Evolutionary conservation across 2,888 invertebrate species (phyloP), one percentile per base, ranked within the genome.

Genomic region (Apodemia hepburni): DNA sequence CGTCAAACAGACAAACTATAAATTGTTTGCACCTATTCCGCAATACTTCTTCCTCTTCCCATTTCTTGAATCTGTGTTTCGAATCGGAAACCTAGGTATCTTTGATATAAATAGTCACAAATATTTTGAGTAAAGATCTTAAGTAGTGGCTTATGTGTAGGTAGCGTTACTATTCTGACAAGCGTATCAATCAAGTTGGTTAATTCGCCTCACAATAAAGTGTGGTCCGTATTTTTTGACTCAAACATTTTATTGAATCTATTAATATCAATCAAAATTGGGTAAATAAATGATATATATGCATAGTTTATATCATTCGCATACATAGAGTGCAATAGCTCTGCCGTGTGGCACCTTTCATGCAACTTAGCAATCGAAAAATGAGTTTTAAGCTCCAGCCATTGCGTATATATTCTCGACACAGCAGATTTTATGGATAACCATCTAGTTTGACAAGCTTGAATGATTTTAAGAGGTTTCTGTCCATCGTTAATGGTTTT

Each of bases 281-380:
- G 66, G 63, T 63, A 66, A 42, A 65, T 61, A 65, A 66, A 69
- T 58, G 64, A 63, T 64, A 66, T 63, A 58, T 66, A 67, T 38
- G 69, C 66, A 45, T 69, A 66, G 64, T 69, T 68, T 49, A 67
- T 60, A 11, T 67, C 67, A 35, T 67, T 63, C 54, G 68, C 59
- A 47, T 70, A 70, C 66, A 70, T 67, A 54, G 58, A 59, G 60
- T 69, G 65, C 63, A 67, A 1, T 59, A 59, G 17, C 58, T 35
- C 12, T 6, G 58, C 33, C 58, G 29, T 58, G 2, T 45, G 58
- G 33, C 58, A 58, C 11, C 35, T 22, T 59, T 35, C 51, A 60
- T 29, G n/a, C n/a, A 45, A 6, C 45, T 45, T 45, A 33, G 58
- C 58, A 17, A 58, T 9, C n/a, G n/a, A 33, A 33, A 58, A 58